These are phyloP conservation scores for Lethenteron camtschaticum DNA, from an alignment of 2,113 vertebrate genomes.

Conservation along the genomic window DNA sequence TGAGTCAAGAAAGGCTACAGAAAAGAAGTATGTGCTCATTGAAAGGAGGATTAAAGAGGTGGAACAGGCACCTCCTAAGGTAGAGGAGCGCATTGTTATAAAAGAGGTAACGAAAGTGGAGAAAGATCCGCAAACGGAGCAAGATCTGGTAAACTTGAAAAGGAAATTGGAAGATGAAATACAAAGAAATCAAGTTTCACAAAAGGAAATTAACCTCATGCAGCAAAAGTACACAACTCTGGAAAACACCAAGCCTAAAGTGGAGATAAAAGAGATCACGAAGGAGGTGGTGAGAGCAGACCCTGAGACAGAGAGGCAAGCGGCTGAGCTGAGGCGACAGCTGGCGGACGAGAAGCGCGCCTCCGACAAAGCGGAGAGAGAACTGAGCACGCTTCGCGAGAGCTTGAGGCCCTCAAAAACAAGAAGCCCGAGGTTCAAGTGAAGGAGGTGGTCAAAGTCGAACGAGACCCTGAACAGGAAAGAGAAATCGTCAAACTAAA, in stretches of 20 bases:
- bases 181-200: constrained; percentile 54
- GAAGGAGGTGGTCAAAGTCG: constrained; percentile 76
- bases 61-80: constrained; percentile 25
- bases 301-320: constrained; percentile 60
- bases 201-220: constrained; percentile 45
- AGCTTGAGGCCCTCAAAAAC: constrained; percentile 36
- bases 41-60: constrained; percentile 30
- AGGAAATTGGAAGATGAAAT: constrained; percentile 31
- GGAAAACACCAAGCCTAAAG: constrained; percentile 54
- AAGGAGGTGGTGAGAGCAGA: constrained; percentile 69
- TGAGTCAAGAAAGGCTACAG: constrained; percentile 24
- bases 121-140: constrained; percentile 46
- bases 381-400: constrained; percentile 41
- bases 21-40: constrained; percentile 29
- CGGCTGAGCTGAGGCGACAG: constrained; percentile 49
- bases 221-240: constrained; percentile 53
- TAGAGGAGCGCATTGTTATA: constrained; percentile 27
- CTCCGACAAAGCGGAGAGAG: constrained; percentile 47
- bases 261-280: constrained; percentile 49
- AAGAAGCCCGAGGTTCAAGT: constrained; percentile 53
- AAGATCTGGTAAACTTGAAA: constrained; percentile 32
- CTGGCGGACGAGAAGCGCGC: constrained; percentile 52
- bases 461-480: constrained; percentile 57
- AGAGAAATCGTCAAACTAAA: constrained; percentile 50
- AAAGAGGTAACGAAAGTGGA: constrained; percentile 73